phyloP scores from a whole-genome alignment of 2,888 invertebrate species.

The Hermaeophaga mercurialis region DNA sequence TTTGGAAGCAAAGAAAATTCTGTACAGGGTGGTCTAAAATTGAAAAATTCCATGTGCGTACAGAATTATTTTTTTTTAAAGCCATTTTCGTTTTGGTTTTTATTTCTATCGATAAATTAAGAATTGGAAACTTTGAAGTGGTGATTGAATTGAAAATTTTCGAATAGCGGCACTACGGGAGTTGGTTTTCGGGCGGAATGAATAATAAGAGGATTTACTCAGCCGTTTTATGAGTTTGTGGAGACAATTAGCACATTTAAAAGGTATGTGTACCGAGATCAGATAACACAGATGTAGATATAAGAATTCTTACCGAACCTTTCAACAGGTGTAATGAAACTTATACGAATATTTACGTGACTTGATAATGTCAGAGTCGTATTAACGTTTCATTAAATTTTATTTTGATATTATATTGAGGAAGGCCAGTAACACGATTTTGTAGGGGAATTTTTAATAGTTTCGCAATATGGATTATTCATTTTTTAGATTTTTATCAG shows the following conservation, averaged over 20 bases:
- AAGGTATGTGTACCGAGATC: conserved; percentile 32
- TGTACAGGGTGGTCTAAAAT: too few relatives aligned
- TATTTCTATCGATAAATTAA: too few relatives aligned
- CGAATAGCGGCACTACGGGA: conserved; percentile 25
- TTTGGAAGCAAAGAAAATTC: too few relatives aligned
- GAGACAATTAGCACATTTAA: conserved; percentile 35
- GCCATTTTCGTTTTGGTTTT: too few relatives aligned
- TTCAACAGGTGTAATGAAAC: conserved; percentile 10
- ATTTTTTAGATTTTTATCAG: too few relatives aligned
- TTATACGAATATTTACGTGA: not conserved
- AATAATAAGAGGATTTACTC: conserved; percentile 29
- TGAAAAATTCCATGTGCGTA: too few relatives aligned
- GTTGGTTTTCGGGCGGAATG: conserved; percentile 21
- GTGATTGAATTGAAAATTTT: not conserved
- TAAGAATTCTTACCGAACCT: conserved; percentile 12
- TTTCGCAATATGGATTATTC: too few relatives aligned
- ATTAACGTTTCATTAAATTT: not conserved
- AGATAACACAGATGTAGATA: conserved; percentile 29
- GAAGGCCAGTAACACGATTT: not conserved
- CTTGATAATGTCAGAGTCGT: not conserved
- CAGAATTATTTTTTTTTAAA: too few relatives aligned
- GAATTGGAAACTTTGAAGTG: too few relatives aligned
- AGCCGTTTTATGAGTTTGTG: conserved; percentile 31
- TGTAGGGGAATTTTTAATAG: too few relatives aligned
- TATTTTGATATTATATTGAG: not conserved